Base-by-base conservation (phyloP, 2,113 vertebrate species). In the Acinonyx jubatus region DNA sequence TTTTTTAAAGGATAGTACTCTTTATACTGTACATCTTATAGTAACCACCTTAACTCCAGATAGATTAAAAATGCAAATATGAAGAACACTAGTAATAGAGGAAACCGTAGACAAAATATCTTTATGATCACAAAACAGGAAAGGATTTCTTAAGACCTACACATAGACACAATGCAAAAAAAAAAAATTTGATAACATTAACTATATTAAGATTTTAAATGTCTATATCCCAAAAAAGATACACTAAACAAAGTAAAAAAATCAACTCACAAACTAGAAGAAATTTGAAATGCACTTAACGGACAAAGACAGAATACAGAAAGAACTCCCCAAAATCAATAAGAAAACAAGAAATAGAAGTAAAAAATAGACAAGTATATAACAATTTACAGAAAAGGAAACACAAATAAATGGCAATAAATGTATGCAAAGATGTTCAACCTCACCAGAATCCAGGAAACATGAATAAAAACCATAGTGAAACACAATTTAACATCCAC, bases 331-430 rank as follows among this genome's bases (percentile, higher is more conserved):
- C 79, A 68, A 86, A 87, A 71, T 61, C 36, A 82, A 29, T 79
- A 91, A 90, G 27, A 71, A 89, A 95, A 57, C 36, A 80, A 65
- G 92, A 92, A 86, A 50, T 18, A 86, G 48, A 90, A 94, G 65
- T 82, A 11, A 80, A 78, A 90, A 81, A 18, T 5, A 23, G 50
- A 7, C 31, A 87, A 55, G 12, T 5, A 57, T 48, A 68, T 29
- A 29, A 94, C 4, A 45, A 79, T 9, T 82, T 80, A 71, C 4
- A 78, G 31, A 82, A 93, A 91, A 81, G 41, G 19, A 76, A 82
- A 82, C 8, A 66, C 15, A 80, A 92, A 88, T 52, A 45, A 84
- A 31, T 63, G 31, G 14, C 14, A 65, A 21, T 50, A 50, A 68
- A 65, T 68, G 15, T 73, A 13, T 45, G 2, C 76, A 11, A 80